These are phyloP conservation scores for Smutsia gigantea DNA, from an alignment of 2,797 vertebrate genomes.

Conservation along the genomic window DNA sequence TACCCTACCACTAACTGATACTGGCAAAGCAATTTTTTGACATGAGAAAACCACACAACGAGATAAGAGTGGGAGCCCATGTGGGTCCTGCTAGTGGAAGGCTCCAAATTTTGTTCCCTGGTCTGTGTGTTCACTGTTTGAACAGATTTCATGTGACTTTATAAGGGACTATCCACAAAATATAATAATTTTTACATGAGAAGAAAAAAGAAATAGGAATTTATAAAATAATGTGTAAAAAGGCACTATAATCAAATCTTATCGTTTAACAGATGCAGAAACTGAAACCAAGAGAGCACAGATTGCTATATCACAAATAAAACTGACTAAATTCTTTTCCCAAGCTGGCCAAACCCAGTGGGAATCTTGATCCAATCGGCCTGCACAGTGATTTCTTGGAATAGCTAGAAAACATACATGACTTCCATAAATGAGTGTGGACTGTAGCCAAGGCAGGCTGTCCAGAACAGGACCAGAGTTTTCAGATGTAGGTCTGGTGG, in stretches of 20 bases:
- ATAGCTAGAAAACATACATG: not conserved
- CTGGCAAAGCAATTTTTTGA: constrained; percentile 43
- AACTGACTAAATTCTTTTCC: not conserved
- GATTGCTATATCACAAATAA: not conserved
- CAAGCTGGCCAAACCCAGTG: not conserved
- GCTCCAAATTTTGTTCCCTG: not conserved
- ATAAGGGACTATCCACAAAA: not conserved
- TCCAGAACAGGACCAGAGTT: not conserved
- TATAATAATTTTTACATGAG: not conserved
- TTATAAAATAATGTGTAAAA: not conserved
- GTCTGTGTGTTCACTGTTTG: not conserved
- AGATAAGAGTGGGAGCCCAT: not conserved
- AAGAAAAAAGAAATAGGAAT: not conserved
- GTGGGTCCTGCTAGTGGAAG: not conserved
- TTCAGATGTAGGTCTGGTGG: not conserved
- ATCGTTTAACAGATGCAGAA: not conserved
- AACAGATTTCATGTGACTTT: not conserved
- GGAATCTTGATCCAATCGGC: not conserved
- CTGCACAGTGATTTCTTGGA: not conserved
- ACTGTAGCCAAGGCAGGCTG: not conserved
- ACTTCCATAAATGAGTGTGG: not conserved
- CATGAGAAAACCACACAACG: constrained; percentile 31
- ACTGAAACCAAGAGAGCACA: not conserved
- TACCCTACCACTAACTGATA: not conserved
- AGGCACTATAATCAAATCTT: not conserved